phyloP scores from a whole-genome alignment of 2,888 invertebrate species.

The Apotomis turbidana region DNA sequence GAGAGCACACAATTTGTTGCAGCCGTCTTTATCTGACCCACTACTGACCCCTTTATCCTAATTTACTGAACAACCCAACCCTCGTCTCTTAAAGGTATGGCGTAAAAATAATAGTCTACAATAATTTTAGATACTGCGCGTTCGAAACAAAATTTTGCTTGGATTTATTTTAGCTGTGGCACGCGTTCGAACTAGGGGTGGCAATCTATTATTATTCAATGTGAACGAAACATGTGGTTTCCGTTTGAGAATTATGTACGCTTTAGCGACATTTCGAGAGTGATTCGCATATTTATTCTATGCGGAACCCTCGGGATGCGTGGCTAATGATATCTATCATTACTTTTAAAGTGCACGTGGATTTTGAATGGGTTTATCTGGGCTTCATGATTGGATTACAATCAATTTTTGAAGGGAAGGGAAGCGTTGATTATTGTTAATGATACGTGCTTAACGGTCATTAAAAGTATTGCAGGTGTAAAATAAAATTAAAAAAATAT shows the following conservation, averaged over 20 bases:
- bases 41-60: conserved; percentile 83
- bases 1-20: conserved; percentile 81
- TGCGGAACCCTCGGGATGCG: conserved; percentile 57
- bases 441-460: conserved; percentile 35
- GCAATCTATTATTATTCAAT: conserved; percentile 70
- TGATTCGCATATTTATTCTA: conserved; percentile 72
- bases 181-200: conserved; percentile 48
- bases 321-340: conserved; percentile 66
- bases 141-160: conserved; percentile 36
- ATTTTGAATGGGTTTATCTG: conserved; percentile 51
- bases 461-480: conserved; percentile 21
- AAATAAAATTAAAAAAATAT: no score
- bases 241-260: conserved; percentile 70
- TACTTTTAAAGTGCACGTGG: conserved; percentile 69
- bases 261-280: conserved; percentile 78
- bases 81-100: conserved; percentile 40
- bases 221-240: conserved; percentile 79
- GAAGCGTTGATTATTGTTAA: conserved; percentile 40
- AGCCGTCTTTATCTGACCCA: conserved; percentile 80
- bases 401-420: conserved; percentile 34
- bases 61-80: conserved; percentile 68
- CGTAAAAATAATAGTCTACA: conserved; percentile 14
- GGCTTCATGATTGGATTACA: conserved; percentile 40
- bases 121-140: conserved; percentile 46
- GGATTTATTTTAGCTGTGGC: conserved; percentile 51